Percentiles rank a stretch among this genome's conserved stretches.
Evolutionary conservation across 2,797 vertebrate species (phyloP).

Genomic region (Lemur catta): DNA sequence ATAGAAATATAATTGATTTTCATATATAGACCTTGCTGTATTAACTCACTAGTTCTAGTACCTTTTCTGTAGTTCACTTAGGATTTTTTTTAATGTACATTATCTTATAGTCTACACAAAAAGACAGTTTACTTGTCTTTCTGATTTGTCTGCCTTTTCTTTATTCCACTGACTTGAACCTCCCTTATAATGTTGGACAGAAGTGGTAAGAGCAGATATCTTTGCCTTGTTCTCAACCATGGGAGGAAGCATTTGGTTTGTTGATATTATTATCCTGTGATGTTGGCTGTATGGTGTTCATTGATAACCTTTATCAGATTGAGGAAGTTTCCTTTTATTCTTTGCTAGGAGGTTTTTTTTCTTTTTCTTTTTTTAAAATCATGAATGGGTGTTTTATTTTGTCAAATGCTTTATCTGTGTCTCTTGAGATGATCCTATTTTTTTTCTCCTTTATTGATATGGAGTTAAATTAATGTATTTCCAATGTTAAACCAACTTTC

Average conservation of each 20-base stretch:
- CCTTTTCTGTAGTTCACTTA: not conserved
- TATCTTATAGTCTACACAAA: not conserved
- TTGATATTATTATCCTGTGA: not conserved
- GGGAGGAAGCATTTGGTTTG: not conserved
- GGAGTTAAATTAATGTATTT: not conserved
- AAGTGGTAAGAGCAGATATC: not conserved
- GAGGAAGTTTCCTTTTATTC: not conserved
- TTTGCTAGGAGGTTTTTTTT: not conserved
- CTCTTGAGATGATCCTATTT: not conserved
- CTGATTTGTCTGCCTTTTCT: not conserved
- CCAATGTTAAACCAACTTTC: not conserved
- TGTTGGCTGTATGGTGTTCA: not conserved
- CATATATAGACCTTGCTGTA: not conserved
- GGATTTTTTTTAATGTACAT: not conserved
- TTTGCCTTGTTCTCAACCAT: not conserved
- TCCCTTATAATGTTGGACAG: not conserved
- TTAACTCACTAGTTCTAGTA: not conserved
- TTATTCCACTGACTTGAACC: not conserved
- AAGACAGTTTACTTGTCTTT: not conserved
- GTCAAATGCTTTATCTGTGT: not conserved
- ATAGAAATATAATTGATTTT: not conserved
- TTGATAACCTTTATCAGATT: not conserved
- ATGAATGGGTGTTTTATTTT: not conserved
- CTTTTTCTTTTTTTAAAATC: not conserved
- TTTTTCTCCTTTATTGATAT: not conserved